Percentiles rank a stretch among this genome's conserved stretches.
phyloP scores from a whole-genome alignment of 2,113 vertebrate genomes.

The Motacilla tschutschensis region DNA sequence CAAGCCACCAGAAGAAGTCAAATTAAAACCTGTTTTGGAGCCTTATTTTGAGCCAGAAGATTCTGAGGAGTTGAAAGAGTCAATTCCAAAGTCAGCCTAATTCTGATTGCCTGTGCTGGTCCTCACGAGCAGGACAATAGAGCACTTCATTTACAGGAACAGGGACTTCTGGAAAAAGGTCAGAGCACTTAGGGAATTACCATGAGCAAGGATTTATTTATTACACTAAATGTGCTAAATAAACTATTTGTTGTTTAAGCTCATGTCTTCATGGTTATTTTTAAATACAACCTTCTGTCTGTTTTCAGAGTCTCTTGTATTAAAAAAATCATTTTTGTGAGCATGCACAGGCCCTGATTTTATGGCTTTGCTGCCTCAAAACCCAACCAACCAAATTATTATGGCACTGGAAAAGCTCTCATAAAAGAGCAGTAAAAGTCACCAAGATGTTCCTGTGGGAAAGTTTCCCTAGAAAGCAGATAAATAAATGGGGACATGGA shows the following conservation, averaged over 20 bases:
- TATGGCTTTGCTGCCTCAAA: not conserved
- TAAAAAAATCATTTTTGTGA: not conserved
- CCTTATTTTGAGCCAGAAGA: constrained; percentile 67
- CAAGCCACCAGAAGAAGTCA: constrained; percentile 61
- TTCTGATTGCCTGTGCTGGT: not conserved
- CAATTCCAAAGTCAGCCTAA: constrained; percentile 55
- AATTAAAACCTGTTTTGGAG: constrained; percentile 66
- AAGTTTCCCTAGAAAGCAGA: not conserved
- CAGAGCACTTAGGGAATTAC: not conserved
- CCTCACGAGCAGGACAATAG: not conserved
- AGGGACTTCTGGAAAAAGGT: not conserved
- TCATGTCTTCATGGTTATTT: constrained; percentile 24
- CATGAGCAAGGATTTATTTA: not conserved
- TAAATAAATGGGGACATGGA: not conserved
- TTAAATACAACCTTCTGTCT: not conserved
- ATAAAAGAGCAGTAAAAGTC: not conserved
- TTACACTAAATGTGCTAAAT: constrained; percentile 1
- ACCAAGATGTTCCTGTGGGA: not conserved
- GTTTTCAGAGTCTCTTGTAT: not conserved
- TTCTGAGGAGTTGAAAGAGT: constrained; percentile 54
- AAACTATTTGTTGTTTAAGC: constrained; percentile 48
- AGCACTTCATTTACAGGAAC: not conserved
- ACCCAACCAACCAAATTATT: not conserved
- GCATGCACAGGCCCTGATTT: not conserved
- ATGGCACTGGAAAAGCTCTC: not conserved